These are phyloP conservation scores for Drosophila incognita DNA, from an alignment of 2,888 invertebrate genomes.

Conservation along the genomic window DNA sequence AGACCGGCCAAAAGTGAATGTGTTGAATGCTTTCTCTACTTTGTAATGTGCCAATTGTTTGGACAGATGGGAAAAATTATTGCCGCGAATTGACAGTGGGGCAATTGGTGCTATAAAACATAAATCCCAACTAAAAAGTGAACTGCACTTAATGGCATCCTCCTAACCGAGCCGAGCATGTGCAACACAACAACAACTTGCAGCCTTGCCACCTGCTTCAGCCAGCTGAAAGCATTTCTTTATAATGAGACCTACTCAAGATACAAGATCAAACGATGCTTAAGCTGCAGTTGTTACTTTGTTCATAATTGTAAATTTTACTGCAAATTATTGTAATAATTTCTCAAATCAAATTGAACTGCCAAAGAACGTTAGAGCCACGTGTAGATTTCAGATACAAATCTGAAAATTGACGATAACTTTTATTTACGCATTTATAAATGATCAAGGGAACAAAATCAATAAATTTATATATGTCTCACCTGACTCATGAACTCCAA, in stretches of 20 bases:
- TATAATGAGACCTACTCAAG: conserved; percentile 36
- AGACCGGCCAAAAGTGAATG: conserved; percentile 70
- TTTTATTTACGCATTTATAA: not conserved
- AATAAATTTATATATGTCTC: not conserved
- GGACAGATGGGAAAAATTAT: conserved; percentile 71
- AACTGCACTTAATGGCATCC: conserved; percentile 21
- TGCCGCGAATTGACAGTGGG: conserved; percentile 63
- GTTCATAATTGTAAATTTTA: conserved; percentile 35
- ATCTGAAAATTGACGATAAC: not conserved
- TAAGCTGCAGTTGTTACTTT: conserved; percentile 10
- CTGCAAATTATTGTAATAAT: conserved; percentile 5
- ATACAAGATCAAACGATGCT: conserved; percentile 36
- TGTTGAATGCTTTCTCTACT: conserved; percentile 78
- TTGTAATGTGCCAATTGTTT: conserved; percentile 79
- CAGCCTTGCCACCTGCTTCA: conserved; percentile 39
- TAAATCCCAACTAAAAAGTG: conserved; percentile 42
- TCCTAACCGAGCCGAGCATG: conserved; percentile 10
- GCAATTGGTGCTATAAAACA: conserved; percentile 67
- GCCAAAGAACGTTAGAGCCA: conserved; percentile 1
- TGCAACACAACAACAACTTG: conserved; percentile 13
- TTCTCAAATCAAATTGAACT: not conserved
- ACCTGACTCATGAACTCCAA: not conserved
- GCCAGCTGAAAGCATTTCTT: conserved; percentile 43
- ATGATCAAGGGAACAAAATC: not conserved
- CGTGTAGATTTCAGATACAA: not conserved